Base-by-base conservation (phyloP, 1,140 invertebrate species). In the Parasteatoda tepidariorum region DNA sequence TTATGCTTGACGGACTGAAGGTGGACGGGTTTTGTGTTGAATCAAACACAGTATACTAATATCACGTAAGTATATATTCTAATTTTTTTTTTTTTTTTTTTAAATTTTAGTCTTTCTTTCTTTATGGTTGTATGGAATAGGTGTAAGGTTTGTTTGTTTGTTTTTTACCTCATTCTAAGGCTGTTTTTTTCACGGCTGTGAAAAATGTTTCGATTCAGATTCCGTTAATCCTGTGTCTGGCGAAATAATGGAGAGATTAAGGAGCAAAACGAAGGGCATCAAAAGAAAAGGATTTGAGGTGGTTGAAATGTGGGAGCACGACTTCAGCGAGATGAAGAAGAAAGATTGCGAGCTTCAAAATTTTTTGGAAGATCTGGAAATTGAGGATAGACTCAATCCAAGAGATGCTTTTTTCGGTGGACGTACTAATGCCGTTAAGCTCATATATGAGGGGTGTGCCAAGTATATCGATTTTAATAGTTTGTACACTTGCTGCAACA, bases 341-440 rank as follows among this genome's bases (percentile, higher is more conserved):
- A 28, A 34, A n/a, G 26, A 30, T 26, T 28, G n/a, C n/a, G 22
- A 66, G 4, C 26, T 66, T 6, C 28, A 66, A 66, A 28, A 18
- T 7, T 66, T 66, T 26, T n/a, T 66, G 11, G 5, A 22, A 66
- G 13, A 28, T 33, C 54, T 73, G 5, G 5, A 9, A 11, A 26
- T 66, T 11, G 15, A 18, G 26, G 62, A 34, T 4, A 15, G 26
- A 11, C 31, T 66, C 15, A 66, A 66, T 66, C 62, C 62, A 3
- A 55, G 87, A 55, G 87, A 89, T 48, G 84, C 85, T 57, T 88
- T 89, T 70, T 89, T 86, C 67, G 88, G 89, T 9, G 88, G 88
- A 24, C 48, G 88, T 13, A 89, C 87, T n/a, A 87, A 87, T 82
- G 88, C 87, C 31, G 86, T 85, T 22, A 83, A 85, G 5, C 74